These are phyloP conservation scores for Saturnia japonica DNA, from an alignment of 2,888 invertebrate genomes.

Conservation along the genomic window DNA sequence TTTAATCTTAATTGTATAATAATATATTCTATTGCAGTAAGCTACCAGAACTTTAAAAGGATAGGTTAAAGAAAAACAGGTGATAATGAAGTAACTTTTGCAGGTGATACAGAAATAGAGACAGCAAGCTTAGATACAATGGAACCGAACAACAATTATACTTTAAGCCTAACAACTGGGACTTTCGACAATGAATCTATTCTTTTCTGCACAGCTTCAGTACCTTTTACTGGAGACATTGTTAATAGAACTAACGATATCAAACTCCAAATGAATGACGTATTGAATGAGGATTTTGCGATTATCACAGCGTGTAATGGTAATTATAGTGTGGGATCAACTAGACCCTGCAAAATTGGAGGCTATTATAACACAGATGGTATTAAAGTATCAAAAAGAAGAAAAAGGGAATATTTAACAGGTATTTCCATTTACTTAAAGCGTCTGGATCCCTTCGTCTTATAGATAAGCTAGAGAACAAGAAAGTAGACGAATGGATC, in stretches of 20 bases:
- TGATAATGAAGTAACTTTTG: neutral
- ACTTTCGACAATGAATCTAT: neutral
- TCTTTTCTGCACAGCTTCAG: neutral
- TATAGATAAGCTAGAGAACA: neutral
- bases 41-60: too few relatives aligned
- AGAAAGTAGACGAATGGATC: neutral
- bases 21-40: too few relatives aligned
- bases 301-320: neutral
- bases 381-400: neutral
- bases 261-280: neutral
- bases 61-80: neutral
- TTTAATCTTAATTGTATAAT: too few relatives aligned
- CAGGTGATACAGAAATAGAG: constrained; percentile 2
- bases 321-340: neutral
- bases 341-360: neutral
- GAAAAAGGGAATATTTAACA: neutral
- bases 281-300: neutral
- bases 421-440: neutral
- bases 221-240: neutral
- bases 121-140: neutral
- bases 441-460: neutral
- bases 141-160: neutral
- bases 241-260: constrained; percentile 2
- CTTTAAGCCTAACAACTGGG: neutral
- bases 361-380: neutral